Base-by-base conservation (phyloP, 1,140 invertebrate genomes). In the Penaeus vannamei region DNA sequence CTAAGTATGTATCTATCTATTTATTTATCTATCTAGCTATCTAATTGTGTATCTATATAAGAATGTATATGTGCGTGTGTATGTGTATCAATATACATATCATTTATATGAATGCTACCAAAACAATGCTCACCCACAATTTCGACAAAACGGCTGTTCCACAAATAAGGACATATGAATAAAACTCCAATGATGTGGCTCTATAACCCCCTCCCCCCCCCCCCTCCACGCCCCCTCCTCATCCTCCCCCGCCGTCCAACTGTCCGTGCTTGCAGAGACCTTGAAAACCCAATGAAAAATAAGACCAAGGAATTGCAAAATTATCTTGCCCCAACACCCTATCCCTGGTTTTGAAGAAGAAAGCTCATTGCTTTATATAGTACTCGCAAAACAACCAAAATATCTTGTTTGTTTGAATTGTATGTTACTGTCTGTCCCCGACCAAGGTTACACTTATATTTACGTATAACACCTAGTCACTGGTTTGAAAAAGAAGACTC, bases 1-100 rank as follows among this genome's bases (percentile, higher is more conserved):
- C n/a, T n/a, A n/a, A n/a, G n/a, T n/a, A n/a, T n/a, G n/a, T n/a
- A n/a, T n/a, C n/a, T 79, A 79, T 79, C 46, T 46, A 82, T 22
- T 61, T 60, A 82, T 46, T 23, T 53, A 46, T 82, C 26, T 62
- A 60, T 61, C 26, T 62, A 59, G 46, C 61, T 62, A 83, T 62
- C 29, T 83, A 60, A 20, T 29, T 83, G 29, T 83, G 29, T 83
- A 26, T 82, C 4, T 82, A 60, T 82, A 79, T 42, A 59, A 1
- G 53, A 53, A 42, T 82, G 14, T 82, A 42, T 82, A 42, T 82
- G 14, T 82, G 20, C 60, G 19, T 82, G 42, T 79, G 20, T 36
- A 36, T 12, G 26, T n/a, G 5, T 79, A 36, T 29, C 7, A 12
- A n/a, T 53, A 53, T 79, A 36, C 42, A 77, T n/a, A 7, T 77